Percentiles rank a stretch among this genome's conserved stretches.
Conservation (phyloP, 1,140 invertebrate species). For the Cyphomyrmex costatus region DNA sequence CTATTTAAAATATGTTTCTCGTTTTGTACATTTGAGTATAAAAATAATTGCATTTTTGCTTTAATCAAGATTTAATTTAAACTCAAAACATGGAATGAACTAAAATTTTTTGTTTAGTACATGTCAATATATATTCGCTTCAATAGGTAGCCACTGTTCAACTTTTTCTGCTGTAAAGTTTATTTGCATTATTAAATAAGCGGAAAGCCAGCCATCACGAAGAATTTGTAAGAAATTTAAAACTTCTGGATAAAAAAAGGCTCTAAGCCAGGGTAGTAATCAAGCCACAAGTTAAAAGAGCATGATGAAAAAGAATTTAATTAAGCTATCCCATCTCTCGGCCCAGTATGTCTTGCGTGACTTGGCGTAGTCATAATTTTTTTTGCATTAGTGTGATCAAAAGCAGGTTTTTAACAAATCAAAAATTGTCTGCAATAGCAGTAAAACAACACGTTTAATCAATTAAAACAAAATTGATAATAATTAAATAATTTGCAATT, state of each 20-base stretch:
- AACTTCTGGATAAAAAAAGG: conserved; percentile 46
- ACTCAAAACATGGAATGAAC: neutral
- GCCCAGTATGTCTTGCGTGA: conserved; percentile 1
- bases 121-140: neutral
- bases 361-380: conserved; percentile 3
- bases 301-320: conserved; percentile 50
- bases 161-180: conserved; percentile 7
- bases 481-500: neutral
- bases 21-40: neutral
- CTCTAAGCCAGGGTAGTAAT: conserved; percentile 38
- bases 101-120: neutral
- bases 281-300: conserved; percentile 7
- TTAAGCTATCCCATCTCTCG: conserved; percentile 32
- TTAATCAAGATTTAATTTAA: conserved; percentile 15
- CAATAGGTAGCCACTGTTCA: neutral
- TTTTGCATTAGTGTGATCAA: neutral
- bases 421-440: neutral
- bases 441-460: neutral
- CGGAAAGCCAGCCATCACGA: conserved; percentile 29
- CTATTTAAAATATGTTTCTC: neutral
- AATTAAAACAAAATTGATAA: neutral
- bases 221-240: conserved; percentile 51
- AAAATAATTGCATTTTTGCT: neutral
- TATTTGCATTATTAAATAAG: conserved; percentile 53
- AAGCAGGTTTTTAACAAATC: neutral